A percentile compares a stretch with the other conserved stretches of the same genome.
These are phyloP conservation scores for Danionella cerebrum DNA, from an alignment of 2,113 vertebrate genomes.

Conservation along the genomic window DNA sequence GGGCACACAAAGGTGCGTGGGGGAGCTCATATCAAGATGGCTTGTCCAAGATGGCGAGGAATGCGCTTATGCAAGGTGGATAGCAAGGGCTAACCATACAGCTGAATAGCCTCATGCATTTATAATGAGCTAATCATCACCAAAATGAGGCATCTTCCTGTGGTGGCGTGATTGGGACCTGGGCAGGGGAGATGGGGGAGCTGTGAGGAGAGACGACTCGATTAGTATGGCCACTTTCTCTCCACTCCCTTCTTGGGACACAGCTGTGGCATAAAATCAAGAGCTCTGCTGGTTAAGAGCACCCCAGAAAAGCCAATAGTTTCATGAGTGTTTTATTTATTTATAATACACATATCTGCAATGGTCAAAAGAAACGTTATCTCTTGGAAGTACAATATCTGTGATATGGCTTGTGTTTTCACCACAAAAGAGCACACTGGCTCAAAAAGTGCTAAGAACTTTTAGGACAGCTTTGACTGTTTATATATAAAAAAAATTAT, in stretches of 20 bases:
- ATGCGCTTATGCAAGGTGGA: conserved; percentile 15
- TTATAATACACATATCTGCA: too few relatives aligned
- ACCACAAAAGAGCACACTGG: too few relatives aligned
- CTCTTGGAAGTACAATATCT: too few relatives aligned
- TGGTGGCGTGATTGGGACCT: conserved; percentile 15
- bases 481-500: too few relatives aligned
- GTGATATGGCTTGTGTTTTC: too few relatives aligned
- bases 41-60: conserved; percentile 2
- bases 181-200: neutral
- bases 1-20: conserved; percentile 25
- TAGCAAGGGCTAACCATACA: conserved; percentile 37
- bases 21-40: neutral
- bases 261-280: neutral
- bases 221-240: conserved; percentile 7
- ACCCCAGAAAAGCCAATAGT: neutral
- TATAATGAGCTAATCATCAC: conserved; percentile 56
- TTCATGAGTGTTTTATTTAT: too few relatives aligned
- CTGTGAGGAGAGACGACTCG: neutral
- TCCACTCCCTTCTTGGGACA: conserved; percentile 23
- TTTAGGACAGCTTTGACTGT: too few relatives aligned
- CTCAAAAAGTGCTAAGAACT: too few relatives aligned
- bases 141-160: conserved; percentile 38
- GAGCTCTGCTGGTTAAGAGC: conserved; percentile 35
- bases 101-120: conserved; percentile 60
- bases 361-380: too few relatives aligned